Percentiles rank a stretch among this genome's conserved stretches.
These are phyloP conservation scores for Otus sunia DNA, from an alignment of 2,113 vertebrate genomes.

Conservation along the genomic window DNA sequence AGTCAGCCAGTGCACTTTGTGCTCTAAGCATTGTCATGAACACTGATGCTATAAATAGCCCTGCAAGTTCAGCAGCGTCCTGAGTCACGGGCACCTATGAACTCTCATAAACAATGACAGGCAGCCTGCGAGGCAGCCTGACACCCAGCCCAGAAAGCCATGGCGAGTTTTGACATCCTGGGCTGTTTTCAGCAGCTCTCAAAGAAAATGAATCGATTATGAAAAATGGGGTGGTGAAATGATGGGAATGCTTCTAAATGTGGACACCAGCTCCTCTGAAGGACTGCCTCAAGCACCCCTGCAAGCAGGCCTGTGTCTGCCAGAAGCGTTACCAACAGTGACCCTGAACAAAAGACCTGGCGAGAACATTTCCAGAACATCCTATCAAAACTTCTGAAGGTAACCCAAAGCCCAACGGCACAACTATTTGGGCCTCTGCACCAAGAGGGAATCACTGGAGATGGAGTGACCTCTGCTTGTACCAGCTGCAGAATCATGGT, in stretches of 20 bases:
- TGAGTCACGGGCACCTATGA: not conserved
- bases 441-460: not conserved
- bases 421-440: not conserved
- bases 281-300: not conserved
- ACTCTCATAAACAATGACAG: accelerated
- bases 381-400: not conserved
- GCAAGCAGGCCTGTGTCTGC: accelerated
- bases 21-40: not conserved
- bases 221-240: not conserved
- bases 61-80: not conserved
- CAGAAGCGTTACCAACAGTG: accelerated
- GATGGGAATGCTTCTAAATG: not conserved
- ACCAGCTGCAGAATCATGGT: not conserved
- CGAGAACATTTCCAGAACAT: not conserved
- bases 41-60: accelerated
- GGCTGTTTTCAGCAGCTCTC: not conserved
- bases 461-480: not conserved
- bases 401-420: not conserved
- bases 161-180: not conserved
- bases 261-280: accelerated
- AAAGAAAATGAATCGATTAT: not conserved
- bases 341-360: not conserved
- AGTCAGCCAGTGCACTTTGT: not conserved
- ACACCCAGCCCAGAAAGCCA: not conserved
- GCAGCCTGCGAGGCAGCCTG: not conserved